Evolutionary conservation across 1,140 invertebrate genomes (phyloP).

Genomic region (Manduca sexta): DNA sequence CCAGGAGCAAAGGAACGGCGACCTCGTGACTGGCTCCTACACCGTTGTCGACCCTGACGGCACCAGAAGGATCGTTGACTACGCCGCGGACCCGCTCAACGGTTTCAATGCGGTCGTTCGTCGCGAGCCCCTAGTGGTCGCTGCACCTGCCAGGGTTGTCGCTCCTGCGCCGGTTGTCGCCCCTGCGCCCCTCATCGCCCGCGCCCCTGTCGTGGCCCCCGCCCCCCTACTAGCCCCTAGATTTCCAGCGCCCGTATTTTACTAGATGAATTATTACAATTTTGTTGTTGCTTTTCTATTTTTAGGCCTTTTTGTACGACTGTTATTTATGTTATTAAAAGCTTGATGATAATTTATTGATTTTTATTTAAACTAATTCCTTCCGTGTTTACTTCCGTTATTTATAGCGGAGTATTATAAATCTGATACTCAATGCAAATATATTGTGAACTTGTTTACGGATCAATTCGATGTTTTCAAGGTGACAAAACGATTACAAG

Average conservation of each 20-base stretch:
- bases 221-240: conserved; percentile 31
- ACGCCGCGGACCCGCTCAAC: conserved; percentile 75
- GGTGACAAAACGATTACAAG: too few relatives aligned
- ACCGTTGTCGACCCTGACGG: conserved; percentile 76
- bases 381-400: neutral
- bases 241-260: conserved; percentile 46
- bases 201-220: conserved; percentile 22
- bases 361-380: neutral
- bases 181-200: conserved; percentile 29
- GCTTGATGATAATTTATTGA: conserved; percentile 6
- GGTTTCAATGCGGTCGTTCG: conserved; percentile 78
- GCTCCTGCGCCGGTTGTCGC: conserved; percentile 42
- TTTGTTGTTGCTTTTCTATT: conserved; percentile 58
- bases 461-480: too few relatives aligned
- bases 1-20: conserved; percentile 76
- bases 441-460: too few relatives aligned
- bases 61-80: conserved; percentile 74
- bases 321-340: conserved; percentile 67
- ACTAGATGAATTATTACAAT: conserved; percentile 68
- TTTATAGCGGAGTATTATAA: too few relatives aligned
- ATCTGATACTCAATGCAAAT: too few relatives aligned
- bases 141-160: conserved; percentile 39
- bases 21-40: conserved; percentile 76
- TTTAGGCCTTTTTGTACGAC: conserved; percentile 48
- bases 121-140: conserved; percentile 50